Percentiles rank a stretch among this genome's conserved stretches.
phyloP scores from a whole-genome alignment of 2,888 invertebrate species.

The Cactoblastis cactorum region DNA sequence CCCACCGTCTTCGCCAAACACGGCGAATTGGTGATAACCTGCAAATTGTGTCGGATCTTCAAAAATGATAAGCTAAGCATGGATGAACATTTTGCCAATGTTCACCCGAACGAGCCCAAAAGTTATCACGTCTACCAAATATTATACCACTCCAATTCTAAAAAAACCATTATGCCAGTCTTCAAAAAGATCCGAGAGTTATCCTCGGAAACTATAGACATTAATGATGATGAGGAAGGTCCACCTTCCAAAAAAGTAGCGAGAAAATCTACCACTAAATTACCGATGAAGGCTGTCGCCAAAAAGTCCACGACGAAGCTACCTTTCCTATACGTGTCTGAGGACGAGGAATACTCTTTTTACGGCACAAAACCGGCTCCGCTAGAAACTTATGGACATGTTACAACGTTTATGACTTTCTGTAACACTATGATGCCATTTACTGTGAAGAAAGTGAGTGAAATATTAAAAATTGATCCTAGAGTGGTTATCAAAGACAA shows the following conservation, averaged over 20 bases:
- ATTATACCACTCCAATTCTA: background rate
- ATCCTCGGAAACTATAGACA: background rate
- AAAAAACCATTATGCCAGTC: background rate
- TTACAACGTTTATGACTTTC: constrained; percentile 75
- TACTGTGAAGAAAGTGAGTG: constrained; percentile 69
- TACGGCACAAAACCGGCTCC: constrained; percentile 65
- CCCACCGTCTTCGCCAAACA: constrained; percentile 43
- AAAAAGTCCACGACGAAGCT: constrained; percentile 76
- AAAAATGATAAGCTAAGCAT: constrained; percentile 43
- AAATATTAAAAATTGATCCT: constrained; percentile 74
- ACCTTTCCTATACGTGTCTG: constrained; percentile 30
- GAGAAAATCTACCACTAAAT: constrained; percentile 32
- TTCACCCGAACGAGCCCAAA: background rate
- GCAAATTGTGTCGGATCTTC: constrained; percentile 58
- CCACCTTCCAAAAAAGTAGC: constrained; percentile 21
- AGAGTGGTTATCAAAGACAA: constrained; percentile 62
- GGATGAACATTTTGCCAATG: constrained; percentile 48
- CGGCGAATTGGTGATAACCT: constrained; percentile 62
- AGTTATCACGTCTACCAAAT: background rate
- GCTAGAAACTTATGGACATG: constrained; percentile 52
- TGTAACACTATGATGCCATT: constrained; percentile 66
- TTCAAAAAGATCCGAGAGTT: background rate
- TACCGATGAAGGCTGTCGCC: constrained; percentile 44
- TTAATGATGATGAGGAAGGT: background rate
- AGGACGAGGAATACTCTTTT: constrained; percentile 54